These are phyloP conservation scores for Hyla sarda DNA, from an alignment of 2,113 vertebrate genomes.

Conservation along the genomic window DNA sequence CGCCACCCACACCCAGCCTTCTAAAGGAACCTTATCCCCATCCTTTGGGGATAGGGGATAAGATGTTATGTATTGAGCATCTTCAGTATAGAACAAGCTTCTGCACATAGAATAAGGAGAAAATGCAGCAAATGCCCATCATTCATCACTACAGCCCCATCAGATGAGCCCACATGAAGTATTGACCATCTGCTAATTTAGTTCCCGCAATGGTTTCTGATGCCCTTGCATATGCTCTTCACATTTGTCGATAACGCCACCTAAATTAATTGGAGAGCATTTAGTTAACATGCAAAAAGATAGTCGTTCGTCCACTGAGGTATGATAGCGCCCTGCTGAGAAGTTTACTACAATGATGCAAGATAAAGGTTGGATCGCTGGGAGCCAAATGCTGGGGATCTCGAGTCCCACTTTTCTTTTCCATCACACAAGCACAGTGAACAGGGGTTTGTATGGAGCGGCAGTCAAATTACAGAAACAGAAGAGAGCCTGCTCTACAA, in stretches of 20 bases:
- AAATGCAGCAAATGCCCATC: conserved; percentile 9
- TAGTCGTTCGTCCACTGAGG: neutral
- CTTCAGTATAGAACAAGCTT: neutral
- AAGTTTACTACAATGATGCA: neutral
- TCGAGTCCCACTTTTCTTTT: no score
- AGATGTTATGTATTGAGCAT: no score
- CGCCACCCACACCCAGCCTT: no score
- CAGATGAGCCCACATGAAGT: conserved; percentile 14
- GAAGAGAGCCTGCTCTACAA: no score
- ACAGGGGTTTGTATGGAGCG: no score
- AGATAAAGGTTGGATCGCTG: no score
- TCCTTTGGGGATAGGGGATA: no score
- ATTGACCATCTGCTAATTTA: conserved; percentile 42
- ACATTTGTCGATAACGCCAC: conserved; percentile 50
- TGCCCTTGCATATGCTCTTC: conserved; percentile 55
- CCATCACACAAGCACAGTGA: no score
- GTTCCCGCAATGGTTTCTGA: conserved; percentile 45
- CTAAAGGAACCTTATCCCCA: no score
- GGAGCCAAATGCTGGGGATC: no score
- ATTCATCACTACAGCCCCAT: conserved; percentile 29
- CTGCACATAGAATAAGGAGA: neutral
- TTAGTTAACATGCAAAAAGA: conserved; percentile 32
- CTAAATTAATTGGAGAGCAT: conserved; percentile 47
- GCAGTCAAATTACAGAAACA: no score
- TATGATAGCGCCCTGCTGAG: conserved; percentile 1